These are phyloP conservation scores for Prolemur simus DNA, from an alignment of 2,113 vertebrate genomes.

Conservation along the genomic window DNA sequence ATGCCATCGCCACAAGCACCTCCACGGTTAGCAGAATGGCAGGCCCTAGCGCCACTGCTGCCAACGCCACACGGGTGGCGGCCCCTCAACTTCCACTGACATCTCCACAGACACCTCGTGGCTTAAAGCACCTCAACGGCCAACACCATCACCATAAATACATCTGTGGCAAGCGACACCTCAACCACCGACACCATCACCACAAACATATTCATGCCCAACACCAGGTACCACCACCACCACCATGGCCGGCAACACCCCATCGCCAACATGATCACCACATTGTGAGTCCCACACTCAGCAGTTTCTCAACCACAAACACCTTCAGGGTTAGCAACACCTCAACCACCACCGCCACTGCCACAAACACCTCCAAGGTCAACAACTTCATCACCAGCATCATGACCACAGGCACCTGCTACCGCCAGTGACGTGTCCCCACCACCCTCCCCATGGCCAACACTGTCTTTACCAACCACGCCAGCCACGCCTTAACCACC, in stretches of 20 bases:
- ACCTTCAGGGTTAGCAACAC: fast-evolving
- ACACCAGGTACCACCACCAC: too few species aligned
- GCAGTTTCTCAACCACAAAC: too few species aligned
- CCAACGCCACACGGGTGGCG: neutral
- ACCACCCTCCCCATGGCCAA: fast-evolving
- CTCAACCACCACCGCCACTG: neutral
- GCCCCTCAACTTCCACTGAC: neutral
- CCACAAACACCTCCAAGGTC: neutral
- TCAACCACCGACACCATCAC: neutral
- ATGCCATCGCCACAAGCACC: too few species aligned
- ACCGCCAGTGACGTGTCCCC: fast-evolving
- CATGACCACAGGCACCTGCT: neutral
- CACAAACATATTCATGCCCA: neutral
- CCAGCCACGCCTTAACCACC: neutral
- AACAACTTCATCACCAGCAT: neutral
- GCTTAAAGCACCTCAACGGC: neutral
- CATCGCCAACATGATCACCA: neutral
- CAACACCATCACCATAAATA: too few species aligned
- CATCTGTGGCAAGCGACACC: neutral
- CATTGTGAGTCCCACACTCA: neutral
- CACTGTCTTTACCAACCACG: fast-evolving
- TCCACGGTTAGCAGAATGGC: neutral
- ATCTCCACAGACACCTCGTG: neutral
- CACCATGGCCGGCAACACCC: neutral
- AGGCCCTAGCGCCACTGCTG: neutral